Conservation (phyloP, 2,797 vertebrate genomes). For the Fringilla coelebs region DNA sequence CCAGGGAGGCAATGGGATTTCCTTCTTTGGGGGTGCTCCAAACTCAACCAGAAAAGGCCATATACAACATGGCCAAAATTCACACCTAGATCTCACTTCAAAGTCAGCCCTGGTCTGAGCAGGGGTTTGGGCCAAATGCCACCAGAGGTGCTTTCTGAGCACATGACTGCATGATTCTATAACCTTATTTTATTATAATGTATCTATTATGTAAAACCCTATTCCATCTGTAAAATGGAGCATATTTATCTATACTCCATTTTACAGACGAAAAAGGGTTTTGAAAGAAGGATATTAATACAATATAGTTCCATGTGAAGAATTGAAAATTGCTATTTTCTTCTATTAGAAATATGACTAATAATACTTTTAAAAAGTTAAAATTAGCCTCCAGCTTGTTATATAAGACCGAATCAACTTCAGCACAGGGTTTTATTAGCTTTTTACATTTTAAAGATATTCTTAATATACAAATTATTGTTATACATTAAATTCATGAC, state of each 20-base stretch:
- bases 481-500: background rate
- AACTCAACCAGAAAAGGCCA: background rate
- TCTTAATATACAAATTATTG: background rate
- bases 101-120: background rate
- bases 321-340: background rate
- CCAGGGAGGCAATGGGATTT: background rate
- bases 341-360: background rate
- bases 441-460: background rate
- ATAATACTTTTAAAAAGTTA: background rate
- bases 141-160: background rate
- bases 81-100: background rate
- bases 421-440: background rate
- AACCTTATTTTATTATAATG: background rate
- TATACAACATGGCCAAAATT: background rate
- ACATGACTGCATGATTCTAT: background rate
- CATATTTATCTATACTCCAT: background rate
- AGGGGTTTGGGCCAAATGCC: background rate
- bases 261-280: too few species aligned
- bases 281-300: background rate
- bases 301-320: background rate
- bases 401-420: background rate
- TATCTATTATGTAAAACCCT: background rate
- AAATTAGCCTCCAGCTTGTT: background rate
- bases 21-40: background rate
- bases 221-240: background rate